A percentile compares a stretch with the other conserved stretches of the same genome.
Evolutionary conservation across 2,797 vertebrate genomes (phyloP).

Genomic region (Schizothorax lantsangensis): DNA sequence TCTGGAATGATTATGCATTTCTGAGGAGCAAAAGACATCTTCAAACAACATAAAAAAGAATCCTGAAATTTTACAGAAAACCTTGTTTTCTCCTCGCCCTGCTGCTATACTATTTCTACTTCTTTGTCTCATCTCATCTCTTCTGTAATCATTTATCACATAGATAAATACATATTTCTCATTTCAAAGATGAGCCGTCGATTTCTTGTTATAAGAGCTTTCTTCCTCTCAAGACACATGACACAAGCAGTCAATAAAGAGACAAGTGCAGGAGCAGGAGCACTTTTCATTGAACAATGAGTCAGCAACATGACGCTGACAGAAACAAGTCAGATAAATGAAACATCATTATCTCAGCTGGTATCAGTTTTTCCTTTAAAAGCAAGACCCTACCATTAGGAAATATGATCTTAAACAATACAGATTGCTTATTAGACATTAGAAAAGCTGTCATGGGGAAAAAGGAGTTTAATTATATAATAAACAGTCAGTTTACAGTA

Average conservation of each 20-base stretch:
- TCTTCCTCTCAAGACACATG: constrained; percentile 41
- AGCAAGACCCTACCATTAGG: neutral
- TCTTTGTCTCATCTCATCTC: neutral
- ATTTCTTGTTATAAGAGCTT: constrained; percentile 40
- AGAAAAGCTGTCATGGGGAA: neutral
- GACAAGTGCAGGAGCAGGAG: constrained; percentile 25
- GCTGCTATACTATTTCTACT: neutral
- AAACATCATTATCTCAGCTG: constrained; percentile 15
- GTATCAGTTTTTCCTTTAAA: neutral
- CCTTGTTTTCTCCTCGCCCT: neutral
- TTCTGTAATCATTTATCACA: constrained; percentile 38
- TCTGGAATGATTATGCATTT: constrained; percentile 3
- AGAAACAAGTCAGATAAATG: constrained; percentile 21
- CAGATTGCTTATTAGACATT: neutral
- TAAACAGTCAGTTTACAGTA: neutral
- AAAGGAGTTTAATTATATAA: neutral
- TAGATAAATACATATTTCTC: constrained; percentile 37
- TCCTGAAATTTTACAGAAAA: constrained; percentile 9
- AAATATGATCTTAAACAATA: neutral
- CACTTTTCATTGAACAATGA: constrained; percentile 42
- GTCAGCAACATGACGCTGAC: constrained; percentile 6
- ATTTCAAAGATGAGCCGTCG: constrained; percentile 35
- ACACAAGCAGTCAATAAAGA: constrained; percentile 45
- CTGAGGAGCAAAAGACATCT: neutral
- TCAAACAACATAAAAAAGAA: constrained; percentile 6